These are phyloP conservation scores for Strix uralensis DNA, from an alignment of 2,113 vertebrate species.

Conservation along the genomic window DNA sequence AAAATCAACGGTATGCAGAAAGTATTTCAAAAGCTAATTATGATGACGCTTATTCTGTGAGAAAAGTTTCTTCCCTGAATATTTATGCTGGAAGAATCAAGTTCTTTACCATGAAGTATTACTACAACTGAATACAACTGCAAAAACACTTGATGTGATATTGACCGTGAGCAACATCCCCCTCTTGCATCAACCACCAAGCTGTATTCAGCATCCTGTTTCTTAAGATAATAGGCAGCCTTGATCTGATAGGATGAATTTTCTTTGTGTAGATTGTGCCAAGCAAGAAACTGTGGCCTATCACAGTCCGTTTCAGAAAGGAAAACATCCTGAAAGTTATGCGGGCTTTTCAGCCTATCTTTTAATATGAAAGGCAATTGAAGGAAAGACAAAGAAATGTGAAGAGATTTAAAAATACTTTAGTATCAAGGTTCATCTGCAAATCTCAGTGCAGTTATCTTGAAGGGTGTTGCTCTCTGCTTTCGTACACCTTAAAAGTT, in stretches of 20 bases:
- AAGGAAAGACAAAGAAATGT: not conserved
- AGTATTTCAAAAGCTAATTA: not conserved
- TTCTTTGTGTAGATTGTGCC: not conserved
- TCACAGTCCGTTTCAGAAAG: not conserved
- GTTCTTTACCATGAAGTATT: not conserved
- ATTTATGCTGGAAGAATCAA: not conserved
- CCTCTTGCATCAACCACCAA: not conserved
- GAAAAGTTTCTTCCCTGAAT: not conserved
- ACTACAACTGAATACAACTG: not conserved
- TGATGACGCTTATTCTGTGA: not conserved
- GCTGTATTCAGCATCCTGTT: not conserved
- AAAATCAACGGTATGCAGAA: not conserved
- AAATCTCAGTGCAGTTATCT: not conserved
- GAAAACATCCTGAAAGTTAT: not conserved
- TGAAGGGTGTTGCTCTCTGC: not conserved
- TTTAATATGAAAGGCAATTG: not conserved
- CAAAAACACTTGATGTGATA: not conserved
- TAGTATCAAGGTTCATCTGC: not conserved
- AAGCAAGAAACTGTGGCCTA: not conserved
- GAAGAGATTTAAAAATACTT: not conserved
- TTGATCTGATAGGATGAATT: not conserved
- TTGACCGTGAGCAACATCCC: not conserved
- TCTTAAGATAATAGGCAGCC: not conserved
- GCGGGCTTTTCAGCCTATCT: not conserved
- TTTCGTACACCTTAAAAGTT: not conserved